These are phyloP conservation scores for Trichogramma evanescens DNA, from an alignment of 2,888 invertebrate species.

Conservation along the genomic window DNA sequence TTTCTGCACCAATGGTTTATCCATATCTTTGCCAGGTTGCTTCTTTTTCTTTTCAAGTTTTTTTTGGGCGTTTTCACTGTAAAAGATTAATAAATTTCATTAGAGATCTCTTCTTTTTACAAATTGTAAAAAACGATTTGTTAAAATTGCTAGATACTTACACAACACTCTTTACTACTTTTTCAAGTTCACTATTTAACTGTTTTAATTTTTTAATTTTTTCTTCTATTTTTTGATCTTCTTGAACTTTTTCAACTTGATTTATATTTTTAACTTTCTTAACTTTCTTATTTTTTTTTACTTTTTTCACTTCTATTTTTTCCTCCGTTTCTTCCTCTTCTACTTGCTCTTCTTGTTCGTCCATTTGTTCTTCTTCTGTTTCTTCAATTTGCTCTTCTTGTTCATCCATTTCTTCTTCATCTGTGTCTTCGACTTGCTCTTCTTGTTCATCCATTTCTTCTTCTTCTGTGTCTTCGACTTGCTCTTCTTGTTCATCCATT, in stretches of 20 bases:
- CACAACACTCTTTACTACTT: too few species aligned
- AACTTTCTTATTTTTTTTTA: slow-evolving; percentile 29
- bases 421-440: slow-evolving; percentile 7
- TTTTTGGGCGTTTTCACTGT: too few species aligned
- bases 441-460: slow-evolving; percentile 15
- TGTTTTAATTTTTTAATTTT: too few species aligned
- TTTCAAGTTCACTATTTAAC: too few species aligned
- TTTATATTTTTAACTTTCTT: slow-evolving; percentile 3
- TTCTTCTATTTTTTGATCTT: neutral
- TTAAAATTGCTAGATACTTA: too few species aligned
- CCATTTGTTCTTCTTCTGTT: slow-evolving; percentile 17
- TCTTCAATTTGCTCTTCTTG: slow-evolving; percentile 3
- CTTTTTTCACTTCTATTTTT: slow-evolving; percentile 21
- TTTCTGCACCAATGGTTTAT: too few species aligned
- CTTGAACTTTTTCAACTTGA: neutral
- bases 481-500: neutral
- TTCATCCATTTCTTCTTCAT: slow-evolving; percentile 14
- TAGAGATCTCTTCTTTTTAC: too few species aligned
- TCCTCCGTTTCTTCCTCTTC: neutral
- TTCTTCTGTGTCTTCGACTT: slow-evolving; percentile 25
- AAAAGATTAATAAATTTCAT: too few species aligned
- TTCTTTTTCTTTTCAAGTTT: too few species aligned
- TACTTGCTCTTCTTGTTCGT: slow-evolving; percentile 4
- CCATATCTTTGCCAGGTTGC: too few species aligned
- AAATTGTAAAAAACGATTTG: too few species aligned